These are phyloP conservation scores for Orycteropus afer DNA, from an alignment of 2,113 vertebrate species.

Conservation along the genomic window DNA sequence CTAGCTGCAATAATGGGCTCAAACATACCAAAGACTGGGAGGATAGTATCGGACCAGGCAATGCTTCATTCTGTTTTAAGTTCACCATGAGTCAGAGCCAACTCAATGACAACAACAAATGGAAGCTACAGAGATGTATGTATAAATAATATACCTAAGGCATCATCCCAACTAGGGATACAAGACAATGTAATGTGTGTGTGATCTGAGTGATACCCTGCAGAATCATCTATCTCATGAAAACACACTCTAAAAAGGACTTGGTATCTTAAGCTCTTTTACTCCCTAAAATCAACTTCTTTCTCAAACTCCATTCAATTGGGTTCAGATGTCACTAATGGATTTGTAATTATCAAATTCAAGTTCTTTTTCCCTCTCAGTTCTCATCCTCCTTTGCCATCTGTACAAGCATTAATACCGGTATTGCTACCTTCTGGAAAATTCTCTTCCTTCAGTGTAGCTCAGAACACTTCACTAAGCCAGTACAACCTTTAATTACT, in stretches of 20 bases:
- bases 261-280: neutral
- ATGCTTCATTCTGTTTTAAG: neutral
- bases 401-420: neutral
- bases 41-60: neutral
- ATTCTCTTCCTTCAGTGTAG: neutral
- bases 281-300: neutral
- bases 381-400: neutral
- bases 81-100: neutral
- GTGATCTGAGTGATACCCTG: neutral
- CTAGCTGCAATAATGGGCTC: neutral
- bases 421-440: neutral
- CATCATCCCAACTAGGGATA: neutral
- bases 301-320: neutral
- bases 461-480: neutral
- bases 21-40: neutral
- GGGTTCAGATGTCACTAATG: neutral
- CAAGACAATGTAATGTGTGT: neutral
- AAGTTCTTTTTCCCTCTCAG: neutral
- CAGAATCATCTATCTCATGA: constrained; percentile 1
- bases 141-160: neutral
- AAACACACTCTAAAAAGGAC: neutral
- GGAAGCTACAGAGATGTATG: neutral
- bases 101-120: neutral
- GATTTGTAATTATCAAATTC: constrained; percentile 5
- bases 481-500: neutral